Evolutionary conservation across 2,113 vertebrate species (phyloP), one percentile per base, ranked within the genome.

Genomic region (Neomonachus schauinslandi): DNA sequence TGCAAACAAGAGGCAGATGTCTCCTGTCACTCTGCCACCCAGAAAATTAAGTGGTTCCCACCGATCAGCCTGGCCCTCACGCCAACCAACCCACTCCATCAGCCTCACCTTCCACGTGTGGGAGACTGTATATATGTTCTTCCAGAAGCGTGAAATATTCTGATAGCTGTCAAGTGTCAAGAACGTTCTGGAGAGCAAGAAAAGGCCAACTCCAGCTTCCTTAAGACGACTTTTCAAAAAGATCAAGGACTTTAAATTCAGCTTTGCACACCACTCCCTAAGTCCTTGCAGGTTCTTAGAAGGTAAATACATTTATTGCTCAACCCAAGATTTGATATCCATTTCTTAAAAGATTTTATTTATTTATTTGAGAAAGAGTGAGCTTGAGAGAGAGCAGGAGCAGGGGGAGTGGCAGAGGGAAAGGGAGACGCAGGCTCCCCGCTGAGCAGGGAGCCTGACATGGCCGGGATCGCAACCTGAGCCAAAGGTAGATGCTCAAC

Each of bases 131-230:
- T 33, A 36, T 51, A 81, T 65, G 71, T 95, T 95, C 28, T 95
- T 88, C n/a, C 46, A 26, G 39, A 96, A 69, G 39, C 21, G 31
- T 53, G 46, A 88, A 93, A 39, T 57, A 31, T 84, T 74, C 67
- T 80, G 69, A 88, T 91, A 83, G 49, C 80, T 97, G 49, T 39
- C 86, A 77, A 82, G 71, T 81, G n/a, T 92, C 83, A 92, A 36
- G 59, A 89, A 92, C 49, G 33, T 72, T 51, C 61, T 59, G 36
- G 61, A 83, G 80, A 61, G 67, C 94, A 92, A 67, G 31, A 80
- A 96, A 87, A 83, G 67, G 33, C 51, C 46, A 55, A 84, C 39
- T 81, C 22, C 19, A n/a, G 55, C 31, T 85, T 90, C 31, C 88
- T 90, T 79, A 91, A 84, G 57, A 69, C 4, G 80, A 89, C 12